These are phyloP conservation scores for Calyptomena viridis DNA, from an alignment of 2,113 vertebrate species.

Conservation along the genomic window DNA sequence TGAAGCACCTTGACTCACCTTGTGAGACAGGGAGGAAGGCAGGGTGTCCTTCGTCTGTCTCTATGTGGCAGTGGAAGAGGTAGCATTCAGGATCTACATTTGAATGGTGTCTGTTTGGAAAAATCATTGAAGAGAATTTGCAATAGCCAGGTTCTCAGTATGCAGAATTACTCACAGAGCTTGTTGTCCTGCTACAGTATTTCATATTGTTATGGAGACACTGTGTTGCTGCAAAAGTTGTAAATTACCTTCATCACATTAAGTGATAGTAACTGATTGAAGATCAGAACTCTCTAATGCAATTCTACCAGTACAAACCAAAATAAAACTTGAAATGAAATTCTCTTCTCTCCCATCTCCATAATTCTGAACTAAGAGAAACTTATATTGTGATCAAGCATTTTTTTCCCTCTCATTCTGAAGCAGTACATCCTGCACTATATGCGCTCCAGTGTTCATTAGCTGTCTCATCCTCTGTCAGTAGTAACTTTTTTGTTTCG, in stretches of 20 bases:
- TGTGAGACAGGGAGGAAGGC: not conserved
- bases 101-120: not conserved
- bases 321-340: not conserved
- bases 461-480: not conserved
- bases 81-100: not conserved
- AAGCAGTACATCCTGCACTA: not conserved
- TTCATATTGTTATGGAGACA: not conserved
- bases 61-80: not conserved
- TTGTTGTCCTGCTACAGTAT: not conserved
- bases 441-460: not conserved
- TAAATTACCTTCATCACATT: not conserved
- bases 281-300: not conserved
- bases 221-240: not conserved
- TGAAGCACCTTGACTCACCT: not conserved
- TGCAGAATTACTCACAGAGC: not conserved
- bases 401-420: not conserved
- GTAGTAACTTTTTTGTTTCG: not conserved
- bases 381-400: not conserved
- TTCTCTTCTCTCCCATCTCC: not conserved
- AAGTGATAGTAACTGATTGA: not conserved
- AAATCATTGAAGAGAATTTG: not conserved
- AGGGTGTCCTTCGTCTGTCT: fast-evolving
- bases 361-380: not conserved
- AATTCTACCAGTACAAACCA: not conserved
- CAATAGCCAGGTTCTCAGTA: not conserved